A percentile compares a stretch with the other conserved stretches of the same genome.
phyloP scores from a whole-genome alignment of 2,797 vertebrate genomes.

The Aselliscus stoliczkanus region DNA sequence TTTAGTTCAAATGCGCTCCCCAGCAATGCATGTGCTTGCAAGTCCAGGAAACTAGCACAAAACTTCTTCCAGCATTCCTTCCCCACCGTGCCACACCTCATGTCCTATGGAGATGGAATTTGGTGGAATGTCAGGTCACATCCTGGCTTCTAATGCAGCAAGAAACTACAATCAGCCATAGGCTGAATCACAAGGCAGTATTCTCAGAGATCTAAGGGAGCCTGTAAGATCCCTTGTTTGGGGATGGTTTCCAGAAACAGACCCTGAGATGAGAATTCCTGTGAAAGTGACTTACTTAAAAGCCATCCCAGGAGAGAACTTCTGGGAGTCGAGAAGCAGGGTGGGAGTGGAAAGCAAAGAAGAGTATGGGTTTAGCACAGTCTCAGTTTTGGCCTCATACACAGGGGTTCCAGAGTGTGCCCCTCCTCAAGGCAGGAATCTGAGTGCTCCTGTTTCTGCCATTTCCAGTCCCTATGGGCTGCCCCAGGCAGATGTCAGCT shows the following conservation, averaged over 20 bases:
- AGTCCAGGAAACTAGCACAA: background rate
- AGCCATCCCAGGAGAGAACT: background rate
- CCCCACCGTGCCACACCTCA: no score
- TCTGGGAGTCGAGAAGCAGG: background rate
- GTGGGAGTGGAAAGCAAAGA: background rate
- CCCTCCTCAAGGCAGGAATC: background rate
- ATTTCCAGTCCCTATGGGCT: background rate
- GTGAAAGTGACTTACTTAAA: background rate
- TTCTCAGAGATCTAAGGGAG: background rate
- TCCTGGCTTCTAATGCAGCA: background rate
- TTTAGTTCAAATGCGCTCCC: background rate
- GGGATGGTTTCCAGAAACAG: background rate
- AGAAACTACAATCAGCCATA: background rate
- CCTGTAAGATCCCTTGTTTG: background rate
- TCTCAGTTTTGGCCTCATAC: no score
- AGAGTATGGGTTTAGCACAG: background rate
- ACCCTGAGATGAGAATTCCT: background rate
- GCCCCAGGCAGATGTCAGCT: no score
- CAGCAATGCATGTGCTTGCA: rapidly evolving
- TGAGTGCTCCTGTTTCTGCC: background rate
- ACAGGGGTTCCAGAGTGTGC: background rate
- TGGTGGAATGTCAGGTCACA: background rate
- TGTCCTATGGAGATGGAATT: background rate
- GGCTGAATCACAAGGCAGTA: background rate
- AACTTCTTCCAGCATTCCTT: background rate